phyloP scores from a whole-genome alignment of 2,888 invertebrate species.

The Caenorhabditis afra region DNA sequence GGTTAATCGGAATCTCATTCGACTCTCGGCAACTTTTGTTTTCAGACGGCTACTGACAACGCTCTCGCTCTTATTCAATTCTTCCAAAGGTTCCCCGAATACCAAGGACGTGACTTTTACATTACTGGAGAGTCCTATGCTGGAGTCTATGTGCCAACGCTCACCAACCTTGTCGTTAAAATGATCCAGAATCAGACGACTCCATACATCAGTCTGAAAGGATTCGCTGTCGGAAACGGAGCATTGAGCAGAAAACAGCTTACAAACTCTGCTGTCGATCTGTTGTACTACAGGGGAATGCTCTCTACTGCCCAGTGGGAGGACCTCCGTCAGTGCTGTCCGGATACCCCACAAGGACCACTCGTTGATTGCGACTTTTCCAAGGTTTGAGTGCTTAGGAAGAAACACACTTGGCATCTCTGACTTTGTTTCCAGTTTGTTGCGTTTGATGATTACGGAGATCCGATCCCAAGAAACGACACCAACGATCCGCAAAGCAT shows the following conservation, averaged over 20 bases:
- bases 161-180: slow-evolving; percentile 61
- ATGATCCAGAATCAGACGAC: slow-evolving; percentile 64
- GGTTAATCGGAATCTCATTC: too few relatives aligned
- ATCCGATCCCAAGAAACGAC: slow-evolving; percentile 49
- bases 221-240: slow-evolving; percentile 80
- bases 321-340: slow-evolving; percentile 65
- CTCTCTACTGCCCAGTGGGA: slow-evolving; percentile 58
- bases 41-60: slow-evolving; percentile 81
- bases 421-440: slow-evolving; percentile 46
- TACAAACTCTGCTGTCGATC: slow-evolving; percentile 72
- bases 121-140: slow-evolving; percentile 82
- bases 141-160: slow-evolving; percentile 82
- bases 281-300: slow-evolving; percentile 73
- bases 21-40: too few relatives aligned
- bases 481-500: slow-evolving; percentile 43
- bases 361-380: slow-evolving; percentile 70
- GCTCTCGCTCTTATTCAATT: slow-evolving; percentile 82
- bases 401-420: too few relatives aligned
- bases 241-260: slow-evolving; percentile 68
- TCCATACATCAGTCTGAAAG: slow-evolving; percentile 69
- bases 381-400: too few relatives aligned
- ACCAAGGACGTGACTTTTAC: slow-evolving; percentile 80
- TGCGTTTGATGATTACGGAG: slow-evolving; percentile 57
- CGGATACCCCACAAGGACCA: slow-evolving; percentile 51
- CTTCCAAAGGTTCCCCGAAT: slow-evolving; percentile 82